phyloP scores from a whole-genome alignment of 2,113 vertebrate genomes.

The Panthera tigris region DNA sequence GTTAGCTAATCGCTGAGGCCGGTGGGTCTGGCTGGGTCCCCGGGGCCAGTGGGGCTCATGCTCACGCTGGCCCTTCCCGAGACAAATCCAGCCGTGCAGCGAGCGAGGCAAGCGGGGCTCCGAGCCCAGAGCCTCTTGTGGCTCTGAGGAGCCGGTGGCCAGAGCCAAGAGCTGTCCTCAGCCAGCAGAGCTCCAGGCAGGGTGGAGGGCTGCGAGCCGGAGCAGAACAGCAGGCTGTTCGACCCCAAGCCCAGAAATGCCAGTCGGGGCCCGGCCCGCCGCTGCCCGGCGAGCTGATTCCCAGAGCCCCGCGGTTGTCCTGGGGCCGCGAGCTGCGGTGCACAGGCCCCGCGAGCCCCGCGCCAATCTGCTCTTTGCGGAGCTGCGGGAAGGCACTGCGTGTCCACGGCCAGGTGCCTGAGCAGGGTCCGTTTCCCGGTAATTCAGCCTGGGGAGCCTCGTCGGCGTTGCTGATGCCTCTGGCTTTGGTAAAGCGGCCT shows the following conservation, averaged over 20 bases:
- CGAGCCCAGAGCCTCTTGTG: not conserved
- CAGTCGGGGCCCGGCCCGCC: not conserved
- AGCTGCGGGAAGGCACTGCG: accelerated
- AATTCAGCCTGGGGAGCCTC: too few species aligned
- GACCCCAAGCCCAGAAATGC: not conserved
- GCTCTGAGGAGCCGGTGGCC: not conserved
- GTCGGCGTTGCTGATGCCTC: accelerated
- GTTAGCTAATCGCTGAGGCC: not conserved
- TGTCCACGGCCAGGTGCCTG: not conserved
- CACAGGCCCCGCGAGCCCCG: not conserved
- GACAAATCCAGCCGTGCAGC: not conserved
- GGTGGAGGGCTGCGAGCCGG: not conserved
- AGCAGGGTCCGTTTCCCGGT: not conserved
- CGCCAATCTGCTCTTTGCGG: not conserved
- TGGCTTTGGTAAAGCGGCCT: not conserved
- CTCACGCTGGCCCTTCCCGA: not conserved
- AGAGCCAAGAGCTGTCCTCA: accelerated
- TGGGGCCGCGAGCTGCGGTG: accelerated
- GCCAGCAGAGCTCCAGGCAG: not conserved
- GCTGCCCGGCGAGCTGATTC: not conserved
- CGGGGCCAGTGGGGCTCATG: accelerated
- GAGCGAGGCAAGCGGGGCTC: not conserved
- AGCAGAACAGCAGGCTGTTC: not conserved
- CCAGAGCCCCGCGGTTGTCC: not conserved
- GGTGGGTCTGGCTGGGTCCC: not conserved